Percentiles rank a stretch among this genome's conserved stretches.
Evolutionary conservation across 2,113 vertebrate species (phyloP).

Genomic region (Lucifuga dentata): DNA sequence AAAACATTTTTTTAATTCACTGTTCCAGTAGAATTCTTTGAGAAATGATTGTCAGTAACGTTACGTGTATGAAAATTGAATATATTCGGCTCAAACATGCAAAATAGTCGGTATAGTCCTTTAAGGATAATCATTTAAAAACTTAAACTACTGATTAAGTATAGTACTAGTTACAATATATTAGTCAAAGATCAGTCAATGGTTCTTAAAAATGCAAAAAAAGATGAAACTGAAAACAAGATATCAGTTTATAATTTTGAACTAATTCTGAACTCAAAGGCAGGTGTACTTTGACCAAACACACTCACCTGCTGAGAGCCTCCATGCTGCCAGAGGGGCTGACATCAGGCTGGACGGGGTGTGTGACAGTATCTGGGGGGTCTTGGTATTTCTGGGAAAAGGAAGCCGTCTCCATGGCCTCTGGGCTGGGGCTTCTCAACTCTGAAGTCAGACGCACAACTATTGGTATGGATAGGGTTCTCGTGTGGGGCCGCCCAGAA

Average conservation of each 20-base stretch:
- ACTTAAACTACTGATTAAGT: too few relatives aligned
- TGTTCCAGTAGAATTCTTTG: too few relatives aligned
- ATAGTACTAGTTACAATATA: too few relatives aligned
- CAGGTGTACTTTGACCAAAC: not conserved
- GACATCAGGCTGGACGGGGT: not conserved
- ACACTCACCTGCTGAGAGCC: constrained; percentile 72
- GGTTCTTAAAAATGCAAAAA: constrained; percentile 9
- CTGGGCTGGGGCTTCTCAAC: constrained; percentile 46
- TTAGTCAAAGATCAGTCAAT: too few relatives aligned
- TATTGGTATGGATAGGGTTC: constrained; percentile 47
- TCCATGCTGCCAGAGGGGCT: constrained; percentile 58
- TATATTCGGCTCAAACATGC: too few relatives aligned
- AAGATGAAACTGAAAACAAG: too few relatives aligned
- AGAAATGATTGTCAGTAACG: too few relatives aligned
- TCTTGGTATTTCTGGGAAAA: not conserved
- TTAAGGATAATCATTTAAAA: too few relatives aligned
- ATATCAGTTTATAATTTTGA: not conserved
- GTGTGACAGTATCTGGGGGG: not conserved
- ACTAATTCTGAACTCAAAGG: not conserved
- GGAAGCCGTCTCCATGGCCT: constrained; percentile 59
- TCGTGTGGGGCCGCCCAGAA: constrained; percentile 15
- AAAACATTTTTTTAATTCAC: too few relatives aligned
- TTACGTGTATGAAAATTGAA: too few relatives aligned
- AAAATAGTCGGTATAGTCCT: too few relatives aligned
- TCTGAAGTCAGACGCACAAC: constrained; percentile 46